Evolutionary conservation across 2,888 invertebrate species (phyloP).

Genomic region (Scaptomyza flava): DNA sequence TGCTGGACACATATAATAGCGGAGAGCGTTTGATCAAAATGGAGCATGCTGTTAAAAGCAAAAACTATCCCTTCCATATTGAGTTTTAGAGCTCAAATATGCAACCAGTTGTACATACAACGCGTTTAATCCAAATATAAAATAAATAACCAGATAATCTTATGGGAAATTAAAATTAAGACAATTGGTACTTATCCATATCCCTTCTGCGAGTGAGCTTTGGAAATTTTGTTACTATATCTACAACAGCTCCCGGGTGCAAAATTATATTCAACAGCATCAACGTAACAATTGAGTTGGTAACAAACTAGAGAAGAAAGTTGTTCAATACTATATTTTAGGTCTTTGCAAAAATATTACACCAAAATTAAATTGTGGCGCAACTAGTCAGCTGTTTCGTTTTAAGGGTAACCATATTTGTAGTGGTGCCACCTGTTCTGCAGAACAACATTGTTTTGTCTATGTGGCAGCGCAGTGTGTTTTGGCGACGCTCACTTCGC

Average conservation of each 20-base stretch:
- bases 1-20: constrained; percentile 85
- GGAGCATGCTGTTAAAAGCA: constrained; percentile 80
- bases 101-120: neutral
- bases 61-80: constrained; percentile 81
- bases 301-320: too few species aligned
- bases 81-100: constrained; percentile 59
- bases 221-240: too few species aligned
- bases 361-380: neutral
- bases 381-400: neutral
- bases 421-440: neutral
- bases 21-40: constrained; percentile 81
- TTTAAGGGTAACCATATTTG: neutral
- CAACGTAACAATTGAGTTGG: too few species aligned
- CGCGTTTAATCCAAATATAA: neutral
- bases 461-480: neutral
- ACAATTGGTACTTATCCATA: too few species aligned
- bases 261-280: constrained; percentile 31
- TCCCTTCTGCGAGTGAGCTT: too few species aligned
- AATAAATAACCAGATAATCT: neutral
- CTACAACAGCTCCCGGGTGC: constrained; percentile 1
- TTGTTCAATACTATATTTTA: too few species aligned
- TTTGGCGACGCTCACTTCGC: constrained; percentile 28
- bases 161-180: too few species aligned
- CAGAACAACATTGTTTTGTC: neutral
- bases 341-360: too few species aligned